Evolutionary conservation across 2,888 invertebrate species (phyloP), one percentile per base, ranked within the genome.

Genomic region (Acrobeloides nanus): DNA sequence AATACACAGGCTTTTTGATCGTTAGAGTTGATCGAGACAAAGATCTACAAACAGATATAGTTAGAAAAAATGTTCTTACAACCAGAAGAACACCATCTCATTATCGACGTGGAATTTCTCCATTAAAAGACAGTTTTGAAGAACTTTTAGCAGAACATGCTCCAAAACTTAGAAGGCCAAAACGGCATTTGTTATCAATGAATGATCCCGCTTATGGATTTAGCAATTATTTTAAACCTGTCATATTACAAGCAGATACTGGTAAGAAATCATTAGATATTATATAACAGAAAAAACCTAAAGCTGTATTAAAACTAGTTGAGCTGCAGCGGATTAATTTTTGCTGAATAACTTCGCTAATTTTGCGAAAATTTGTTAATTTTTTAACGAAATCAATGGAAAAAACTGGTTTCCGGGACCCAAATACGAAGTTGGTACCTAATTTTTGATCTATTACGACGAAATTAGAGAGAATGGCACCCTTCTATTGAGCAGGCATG

Each of bases 1-100:
- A 64, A 42, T 73, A 73, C 52, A 71, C 71, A 1, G 73, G 73
- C 23, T 73, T 68, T 43, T 48, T 73, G 38, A 71, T 73, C 37
- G 73, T 63, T 12, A 37, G 72, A 29, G 71, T 71, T 4, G 71
- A 71, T 38, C 57, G 66, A 31, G 68, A 68, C 42, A 57, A 54
- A 8, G 25, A 15, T 7, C 42, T 60, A 4, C 53, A 48, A 20
- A 35, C 51, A 12, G 29, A 46, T n/a, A 27, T 34, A 39, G 21
- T 39, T 24, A 23, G 15, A 35, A 23, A 35, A 23, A 35, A n/a
- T 24, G 35, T 21, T 24, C 35, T n/a, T 3, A 35, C 23, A n/a
- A n/a, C 23, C 21, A 35, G 35, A n/a, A 35, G 35, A 20, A 35
- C 23, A n/a, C 23, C 35, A 10, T 24, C 35, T n/a, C 21, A 20